A percentile compares a stretch with the other conserved stretches of the same genome.
phyloP scores from a whole-genome alignment of 2,113 vertebrate species.

The Rhipidura dahli region DNA sequence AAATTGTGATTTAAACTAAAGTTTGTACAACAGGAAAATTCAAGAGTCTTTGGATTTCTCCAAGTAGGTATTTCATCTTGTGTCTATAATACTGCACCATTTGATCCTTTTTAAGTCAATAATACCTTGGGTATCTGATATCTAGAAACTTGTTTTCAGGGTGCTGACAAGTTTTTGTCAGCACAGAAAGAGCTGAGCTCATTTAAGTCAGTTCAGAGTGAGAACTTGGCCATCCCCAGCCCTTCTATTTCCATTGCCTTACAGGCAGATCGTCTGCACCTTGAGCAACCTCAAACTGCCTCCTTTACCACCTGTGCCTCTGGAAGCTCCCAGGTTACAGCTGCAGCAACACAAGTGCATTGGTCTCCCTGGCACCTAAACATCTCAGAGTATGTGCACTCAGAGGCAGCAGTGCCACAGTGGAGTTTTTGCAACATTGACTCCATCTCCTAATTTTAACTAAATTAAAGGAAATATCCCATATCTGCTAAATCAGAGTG shows the following conservation, averaged over 20 bases:
- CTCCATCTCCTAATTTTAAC: background rate
- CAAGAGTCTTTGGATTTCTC: background rate
- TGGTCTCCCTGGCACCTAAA: background rate
- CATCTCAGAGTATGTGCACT: background rate
- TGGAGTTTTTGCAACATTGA: background rate
- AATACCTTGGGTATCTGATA: background rate
- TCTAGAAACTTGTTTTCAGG: background rate
- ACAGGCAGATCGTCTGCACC: rapidly evolving
- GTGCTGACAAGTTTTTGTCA: background rate
- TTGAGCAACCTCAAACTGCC: background rate
- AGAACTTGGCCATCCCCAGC: background rate
- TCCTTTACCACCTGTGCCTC: background rate
- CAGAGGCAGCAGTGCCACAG: background rate
- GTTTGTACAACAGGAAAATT: background rate
- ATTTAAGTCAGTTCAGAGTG: background rate
- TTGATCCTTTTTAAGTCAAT: background rate
- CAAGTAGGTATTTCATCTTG: background rate
- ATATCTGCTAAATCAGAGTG: background rate
- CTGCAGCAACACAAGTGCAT: background rate
- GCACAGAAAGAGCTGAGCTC: background rate
- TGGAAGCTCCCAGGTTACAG: background rate
- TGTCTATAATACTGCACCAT: background rate
- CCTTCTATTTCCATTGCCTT: background rate
- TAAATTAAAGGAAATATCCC: background rate
- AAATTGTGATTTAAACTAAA: background rate